A percentile compares a stretch with the other conserved stretches of the same genome.
Conservation (phyloP, 2,113 vertebrate species). For the Cavia porcellus region DNA sequence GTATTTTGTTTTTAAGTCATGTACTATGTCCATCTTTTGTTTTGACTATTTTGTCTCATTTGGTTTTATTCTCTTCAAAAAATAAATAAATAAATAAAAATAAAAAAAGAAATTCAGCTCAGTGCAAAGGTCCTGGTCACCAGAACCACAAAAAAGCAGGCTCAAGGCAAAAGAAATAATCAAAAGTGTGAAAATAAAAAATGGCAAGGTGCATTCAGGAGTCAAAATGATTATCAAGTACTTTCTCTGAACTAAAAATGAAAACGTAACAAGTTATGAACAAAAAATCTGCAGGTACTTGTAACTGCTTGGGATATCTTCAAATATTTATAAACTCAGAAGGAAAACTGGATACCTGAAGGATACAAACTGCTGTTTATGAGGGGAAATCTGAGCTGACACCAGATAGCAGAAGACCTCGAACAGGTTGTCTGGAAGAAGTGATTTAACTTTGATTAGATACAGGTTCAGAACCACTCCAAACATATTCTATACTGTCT, state of each 20-base stretch:
- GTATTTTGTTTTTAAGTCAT: too few relatives aligned
- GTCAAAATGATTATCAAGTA: neutral
- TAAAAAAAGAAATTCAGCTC: neutral
- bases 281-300: neutral
- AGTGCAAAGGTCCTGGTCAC: neutral
- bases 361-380: neutral
- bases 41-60: too few relatives aligned
- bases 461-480: neutral
- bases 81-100: too few relatives aligned
- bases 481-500: neutral
- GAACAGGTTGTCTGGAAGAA: slow-evolving; percentile 27
- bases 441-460: neutral
- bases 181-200: slow-evolving; percentile 2
- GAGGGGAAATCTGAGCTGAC: neutral
- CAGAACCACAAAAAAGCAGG: neutral
- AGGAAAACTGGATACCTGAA: neutral
- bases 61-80: too few relatives aligned
- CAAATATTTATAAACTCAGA: slow-evolving; percentile 5
- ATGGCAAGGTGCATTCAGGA: neutral
- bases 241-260: slow-evolving; percentile 2
- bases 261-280: slow-evolving; percentile 3
- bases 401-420: neutral
- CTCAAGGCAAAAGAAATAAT: slow-evolving; percentile 1
- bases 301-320: neutral
- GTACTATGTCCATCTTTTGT: too few relatives aligned